phyloP scores from a whole-genome alignment of 2,888 invertebrate species.

The Dolichopus griseipennis region DNA sequence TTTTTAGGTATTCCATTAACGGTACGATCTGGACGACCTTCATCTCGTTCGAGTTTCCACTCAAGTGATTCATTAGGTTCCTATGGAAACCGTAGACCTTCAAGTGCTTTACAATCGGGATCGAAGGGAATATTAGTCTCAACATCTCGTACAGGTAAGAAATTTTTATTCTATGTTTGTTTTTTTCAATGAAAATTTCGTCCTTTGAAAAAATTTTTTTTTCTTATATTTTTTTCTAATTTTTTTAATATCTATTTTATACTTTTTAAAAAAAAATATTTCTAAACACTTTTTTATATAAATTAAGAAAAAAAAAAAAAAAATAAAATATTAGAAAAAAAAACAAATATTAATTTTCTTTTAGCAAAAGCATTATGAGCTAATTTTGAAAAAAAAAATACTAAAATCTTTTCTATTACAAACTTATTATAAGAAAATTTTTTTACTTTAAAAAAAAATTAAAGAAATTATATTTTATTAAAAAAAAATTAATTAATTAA shows the following conservation, averaged over 20 bases:
- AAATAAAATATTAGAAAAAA: not conserved
- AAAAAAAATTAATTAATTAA: not conserved
- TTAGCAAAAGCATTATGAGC: constrained; percentile 6
- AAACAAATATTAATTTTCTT: not conserved
- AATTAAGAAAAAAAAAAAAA: not conserved
- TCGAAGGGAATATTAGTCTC: constrained; percentile 63
- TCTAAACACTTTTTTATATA: not conserved
- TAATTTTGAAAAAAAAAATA: not conserved
- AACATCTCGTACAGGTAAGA: constrained; percentile 55
- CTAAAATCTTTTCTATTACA: not conserved
- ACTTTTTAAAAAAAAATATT: not conserved
- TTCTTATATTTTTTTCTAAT: not conserved
- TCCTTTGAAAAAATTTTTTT: not conserved
- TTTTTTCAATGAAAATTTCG: not conserved
- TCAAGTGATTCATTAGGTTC: constrained; percentile 50
- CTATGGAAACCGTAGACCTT: constrained; percentile 45
- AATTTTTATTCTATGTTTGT: not conserved
- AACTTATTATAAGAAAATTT: too few species aligned
- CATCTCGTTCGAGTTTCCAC: constrained; percentile 51
- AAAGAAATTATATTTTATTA: not conserved
- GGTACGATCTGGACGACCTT: constrained; percentile 54
- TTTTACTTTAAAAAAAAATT: not conserved
- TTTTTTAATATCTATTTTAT: not conserved
- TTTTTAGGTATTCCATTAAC: constrained; percentile 51
- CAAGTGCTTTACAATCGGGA: constrained; percentile 47